Base-by-base conservation (phyloP, 2,888 invertebrate genomes). In the Drosophila tripunctata region DNA sequence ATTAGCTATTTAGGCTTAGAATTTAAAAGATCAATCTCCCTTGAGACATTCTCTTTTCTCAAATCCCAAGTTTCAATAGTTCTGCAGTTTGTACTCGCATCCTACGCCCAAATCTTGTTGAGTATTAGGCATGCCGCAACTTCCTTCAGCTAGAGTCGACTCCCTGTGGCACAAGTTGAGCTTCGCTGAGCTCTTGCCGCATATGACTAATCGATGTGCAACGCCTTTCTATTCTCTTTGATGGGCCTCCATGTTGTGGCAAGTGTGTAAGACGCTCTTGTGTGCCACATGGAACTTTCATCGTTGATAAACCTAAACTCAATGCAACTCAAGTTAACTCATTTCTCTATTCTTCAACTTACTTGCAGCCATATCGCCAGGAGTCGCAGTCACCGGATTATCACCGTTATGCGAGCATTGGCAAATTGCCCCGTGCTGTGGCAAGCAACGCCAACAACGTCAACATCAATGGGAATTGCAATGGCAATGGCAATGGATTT, bases 311-410 rank as follows among this genome's bases (percentile, higher is more conserved):
- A 57, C 38, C 41, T 12, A 17, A 57, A n/a, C 38, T 38, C 44
- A 62, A 30, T n/a, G 21, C 0, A 12, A 19, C 2, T 47, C 5
- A 36, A 35, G 45, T 55, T 38, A 57, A 60, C 41, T 63, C 54
- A 51, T 58, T 41, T 58, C 52, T 62, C 64, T n/a, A 36, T 10
- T 36, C 36, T 50, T 36, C 38, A 21, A 27, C 14, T 51, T 17
- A 14, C 51, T 82, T 86, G 63, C 76, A 89, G 90, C 89, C 89
- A 67, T 87, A 90, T 78, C 91, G 91, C 50, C 91, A 90, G 83
- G 90, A 91, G 75, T 89, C 89, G 54, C 88, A 90, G 86, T 91
- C 91, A 50, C 91, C 91, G 64, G 91, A 91, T 69, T 89, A 88
- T 79, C 89, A 90, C 66, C 88, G 90, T 74, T 89, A 90, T 84